These are phyloP conservation scores for Hirtodrosophila duncani DNA, from an alignment of 2,888 invertebrate genomes.

Conservation along the genomic window DNA sequence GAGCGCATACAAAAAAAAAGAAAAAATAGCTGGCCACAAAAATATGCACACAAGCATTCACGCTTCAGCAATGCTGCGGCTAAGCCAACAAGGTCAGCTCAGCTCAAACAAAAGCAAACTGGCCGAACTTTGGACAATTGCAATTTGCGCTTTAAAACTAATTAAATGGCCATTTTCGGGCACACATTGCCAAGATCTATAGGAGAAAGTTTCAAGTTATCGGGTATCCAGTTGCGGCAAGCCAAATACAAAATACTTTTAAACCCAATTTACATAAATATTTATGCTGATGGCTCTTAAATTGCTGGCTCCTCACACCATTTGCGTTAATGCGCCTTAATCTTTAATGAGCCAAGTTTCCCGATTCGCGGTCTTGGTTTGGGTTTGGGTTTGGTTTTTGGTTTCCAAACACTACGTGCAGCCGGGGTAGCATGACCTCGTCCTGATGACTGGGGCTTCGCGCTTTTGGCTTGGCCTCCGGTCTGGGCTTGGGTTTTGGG, in stretches of 20 bases:
- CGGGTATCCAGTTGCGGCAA: constrained; percentile 1
- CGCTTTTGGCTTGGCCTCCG: too few relatives aligned
- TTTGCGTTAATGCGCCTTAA: constrained; percentile 67
- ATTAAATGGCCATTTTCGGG: constrained; percentile 61
- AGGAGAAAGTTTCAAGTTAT: constrained; percentile 37
- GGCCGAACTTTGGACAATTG: constrained; percentile 18
- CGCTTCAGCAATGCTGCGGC: constrained; percentile 9
- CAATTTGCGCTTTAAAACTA: constrained; percentile 34
- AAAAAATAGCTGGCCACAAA: constrained; percentile 21
- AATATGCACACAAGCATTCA: constrained; percentile 36
- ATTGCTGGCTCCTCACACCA: constrained; percentile 37
- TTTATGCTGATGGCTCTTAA: constrained; percentile 64
- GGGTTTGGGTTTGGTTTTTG: constrained; percentile 16
- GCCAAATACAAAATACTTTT: constrained; percentile 56
- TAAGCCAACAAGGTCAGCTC: constrained; percentile 15
- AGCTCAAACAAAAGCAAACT: not conserved
- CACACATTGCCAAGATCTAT: constrained; percentile 6
- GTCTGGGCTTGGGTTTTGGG: too few relatives aligned
- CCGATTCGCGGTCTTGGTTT: constrained; percentile 39
- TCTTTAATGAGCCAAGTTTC: constrained; percentile 70
- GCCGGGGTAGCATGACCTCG: constrained; percentile 24
- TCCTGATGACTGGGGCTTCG: constrained; percentile 1
- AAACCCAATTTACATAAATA: constrained; percentile 70
- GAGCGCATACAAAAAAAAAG: constrained; percentile 2
- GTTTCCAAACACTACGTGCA: constrained; percentile 32